Base-by-base conservation (phyloP, 1,140 invertebrate species). In the Sarcophaga bullata region DNA sequence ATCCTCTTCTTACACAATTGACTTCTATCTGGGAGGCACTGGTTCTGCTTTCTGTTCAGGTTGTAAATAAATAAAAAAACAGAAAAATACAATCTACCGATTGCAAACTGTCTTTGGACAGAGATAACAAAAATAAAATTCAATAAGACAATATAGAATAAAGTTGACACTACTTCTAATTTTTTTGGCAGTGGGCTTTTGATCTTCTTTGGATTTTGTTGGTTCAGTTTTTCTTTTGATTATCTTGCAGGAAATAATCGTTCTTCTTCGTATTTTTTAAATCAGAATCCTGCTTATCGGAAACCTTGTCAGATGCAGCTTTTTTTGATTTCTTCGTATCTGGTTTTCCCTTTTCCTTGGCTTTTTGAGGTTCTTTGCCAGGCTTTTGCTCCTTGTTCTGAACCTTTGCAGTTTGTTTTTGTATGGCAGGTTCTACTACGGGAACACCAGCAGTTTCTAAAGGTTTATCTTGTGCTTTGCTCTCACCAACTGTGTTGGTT, bases 311-410 rank as follows among this genome's bases (percentile, higher is more conserved):
- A 52, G 50, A 52, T 52, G 25, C 25, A 2, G 8, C 6, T 52
- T 52, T 52, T 52, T 1, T 52, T 52, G 50, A 10, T n/a, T 68
- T 68, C 62, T 68, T 68, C n/a, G 9, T 25, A 10, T 82, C 49
- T 83, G 83, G 17, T 84, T 37, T 37, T 37, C 84, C 46, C 84
- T 82, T 9, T 8, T 25, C 68, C 19, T 8, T 52, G 13, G 80
- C 7, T 10, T 10, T 54, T 15, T 11, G 47, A 8, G 17, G 11
- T 81, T 25, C 37, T 73, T 81, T 75, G n/a, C 8, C 37, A 75
- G 80, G 3, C 80, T 80, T 68, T 19, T 50, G 62, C 4, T 68
- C 17, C n/a, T 58, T 58, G 15, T n/a, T 37, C 25, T 58, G 13
- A n/a, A 13, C 13, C n/a, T 68, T 68, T 19, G 6, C 25, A 37